These are phyloP conservation scores for Sarcophilus harrisii DNA, from an alignment of 2,797 vertebrate genomes.

Conservation along the genomic window DNA sequence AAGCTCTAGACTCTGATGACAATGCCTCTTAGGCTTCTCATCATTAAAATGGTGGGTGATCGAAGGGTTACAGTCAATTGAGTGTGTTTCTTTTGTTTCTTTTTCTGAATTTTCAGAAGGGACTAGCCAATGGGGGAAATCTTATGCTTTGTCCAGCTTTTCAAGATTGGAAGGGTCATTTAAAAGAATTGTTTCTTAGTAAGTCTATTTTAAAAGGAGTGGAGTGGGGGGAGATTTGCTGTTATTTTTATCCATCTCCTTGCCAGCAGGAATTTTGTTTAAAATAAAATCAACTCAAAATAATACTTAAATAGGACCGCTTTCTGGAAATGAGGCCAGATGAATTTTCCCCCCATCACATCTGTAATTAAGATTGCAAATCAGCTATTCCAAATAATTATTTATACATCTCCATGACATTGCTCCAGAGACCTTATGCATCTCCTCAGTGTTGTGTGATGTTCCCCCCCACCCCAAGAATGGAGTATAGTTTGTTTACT, in stretches of 20 bases:
- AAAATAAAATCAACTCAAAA: slow-evolving; percentile 9
- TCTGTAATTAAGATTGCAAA: slow-evolving; percentile 44
- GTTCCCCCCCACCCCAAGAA: slow-evolving; percentile 31
- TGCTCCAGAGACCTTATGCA: slow-evolving; percentile 48
- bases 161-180: slow-evolving; percentile 39
- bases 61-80: slow-evolving; percentile 55
- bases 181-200: slow-evolving; percentile 41
- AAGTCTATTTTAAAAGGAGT: not conserved
- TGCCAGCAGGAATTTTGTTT: slow-evolving; percentile 32
- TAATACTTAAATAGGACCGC: slow-evolving; percentile 22
- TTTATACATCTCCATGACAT: slow-evolving; percentile 48
- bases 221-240: not conserved
- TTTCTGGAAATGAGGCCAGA: slow-evolving; percentile 49
- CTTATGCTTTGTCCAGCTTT: slow-evolving; percentile 18
- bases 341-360: not conserved
- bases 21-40: slow-evolving; percentile 21
- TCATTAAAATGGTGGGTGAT: not conserved
- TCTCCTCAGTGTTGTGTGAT: slow-evolving; percentile 19
- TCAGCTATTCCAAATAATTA: slow-evolving; percentile 57
- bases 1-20: not conserved
- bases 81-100: slow-evolving; percentile 64
- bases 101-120: slow-evolving; percentile 68
- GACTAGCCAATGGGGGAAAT: not conserved
- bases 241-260: not conserved
- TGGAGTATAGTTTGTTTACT: slow-evolving; percentile 68